These are phyloP conservation scores for Phoebastria nigripes DNA, from an alignment of 2,797 vertebrate species.

Conservation along the genomic window DNA sequence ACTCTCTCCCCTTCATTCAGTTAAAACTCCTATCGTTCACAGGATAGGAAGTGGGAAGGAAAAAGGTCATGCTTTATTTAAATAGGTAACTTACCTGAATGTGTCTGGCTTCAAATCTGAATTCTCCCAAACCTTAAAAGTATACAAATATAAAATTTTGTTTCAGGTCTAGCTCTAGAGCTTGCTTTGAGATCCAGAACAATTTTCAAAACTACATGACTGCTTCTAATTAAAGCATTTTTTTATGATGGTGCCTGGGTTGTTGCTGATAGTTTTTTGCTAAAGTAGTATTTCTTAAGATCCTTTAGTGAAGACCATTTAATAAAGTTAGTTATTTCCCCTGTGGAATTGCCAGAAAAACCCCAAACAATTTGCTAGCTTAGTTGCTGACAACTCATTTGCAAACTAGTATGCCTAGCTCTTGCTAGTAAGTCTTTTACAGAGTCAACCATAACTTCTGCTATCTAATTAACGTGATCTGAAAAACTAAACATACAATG, in stretches of 20 bases:
- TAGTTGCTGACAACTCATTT: background rate
- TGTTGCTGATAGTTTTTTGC: background rate
- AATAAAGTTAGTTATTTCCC: background rate
- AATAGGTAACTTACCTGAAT: background rate
- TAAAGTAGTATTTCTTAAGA: background rate
- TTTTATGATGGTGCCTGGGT: background rate
- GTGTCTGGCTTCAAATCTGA: background rate
- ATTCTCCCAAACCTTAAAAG: background rate
- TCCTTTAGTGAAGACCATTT: background rate
- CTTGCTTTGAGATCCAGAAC: background rate
- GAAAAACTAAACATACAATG: background rate
- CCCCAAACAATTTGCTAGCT: background rate
- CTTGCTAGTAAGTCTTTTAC: background rate
- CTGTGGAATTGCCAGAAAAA: background rate
- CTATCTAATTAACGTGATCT: background rate
- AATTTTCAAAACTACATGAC: background rate
- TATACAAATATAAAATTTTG: background rate
- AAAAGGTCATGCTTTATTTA: background rate
- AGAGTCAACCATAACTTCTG: background rate
- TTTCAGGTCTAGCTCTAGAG: background rate
- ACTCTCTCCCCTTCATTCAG: background rate
- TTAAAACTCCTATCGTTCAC: background rate
- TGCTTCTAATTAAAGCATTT: background rate
- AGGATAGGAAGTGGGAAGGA: background rate
- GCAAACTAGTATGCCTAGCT: background rate